phyloP scores from a whole-genome alignment of 2,113 vertebrate genomes.

The Notothenia rossii region DNA sequence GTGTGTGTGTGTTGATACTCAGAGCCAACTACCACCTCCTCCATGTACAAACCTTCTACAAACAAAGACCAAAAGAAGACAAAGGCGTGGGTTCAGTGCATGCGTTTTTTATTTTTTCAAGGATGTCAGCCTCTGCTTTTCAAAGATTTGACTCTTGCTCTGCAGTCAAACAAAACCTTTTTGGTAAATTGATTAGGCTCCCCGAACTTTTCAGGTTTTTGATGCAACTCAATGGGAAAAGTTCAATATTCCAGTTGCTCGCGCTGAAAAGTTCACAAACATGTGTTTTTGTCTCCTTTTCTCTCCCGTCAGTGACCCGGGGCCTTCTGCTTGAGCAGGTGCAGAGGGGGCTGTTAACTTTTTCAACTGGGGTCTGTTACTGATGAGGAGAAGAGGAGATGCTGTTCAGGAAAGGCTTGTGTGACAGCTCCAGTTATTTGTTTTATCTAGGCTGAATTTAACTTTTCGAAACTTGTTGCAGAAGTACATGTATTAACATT shows the following conservation, averaged over 20 bases:
- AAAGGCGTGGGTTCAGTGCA: conserved; percentile 78
- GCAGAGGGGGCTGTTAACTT: conserved; percentile 58
- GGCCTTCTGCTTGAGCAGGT: conserved; percentile 67
- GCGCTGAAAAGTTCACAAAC: conserved; percentile 64
- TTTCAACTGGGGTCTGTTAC: conserved; percentile 40
- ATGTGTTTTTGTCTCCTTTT: conserved; percentile 52
- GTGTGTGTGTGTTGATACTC: conserved; percentile 72
- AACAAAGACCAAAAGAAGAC: conserved; percentile 81
- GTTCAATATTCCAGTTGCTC: conserved; percentile 67
- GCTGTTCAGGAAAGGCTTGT: conserved; percentile 6
- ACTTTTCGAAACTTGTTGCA: conserved; percentile 55
- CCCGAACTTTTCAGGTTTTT: conserved; percentile 77
- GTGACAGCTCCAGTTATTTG: conserved; percentile 48
- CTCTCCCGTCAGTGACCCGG: conserved; percentile 61
- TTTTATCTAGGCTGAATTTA: conserved; percentile 32
- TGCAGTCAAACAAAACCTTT: conserved; percentile 78
- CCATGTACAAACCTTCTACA: conserved; percentile 75
- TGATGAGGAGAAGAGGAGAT: conserved; percentile 44
- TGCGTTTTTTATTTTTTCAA: conserved; percentile 53
- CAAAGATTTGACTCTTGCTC: conserved; percentile 80
- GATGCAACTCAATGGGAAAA: conserved; percentile 67
- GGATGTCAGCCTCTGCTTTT: conserved; percentile 78
- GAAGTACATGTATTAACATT: conserved; percentile 16
- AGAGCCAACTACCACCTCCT: conserved; percentile 78
- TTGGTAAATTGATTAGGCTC: conserved; percentile 82